phyloP scores from a whole-genome alignment of 2,797 vertebrate genomes.

The Bufotes viridis region DNA sequence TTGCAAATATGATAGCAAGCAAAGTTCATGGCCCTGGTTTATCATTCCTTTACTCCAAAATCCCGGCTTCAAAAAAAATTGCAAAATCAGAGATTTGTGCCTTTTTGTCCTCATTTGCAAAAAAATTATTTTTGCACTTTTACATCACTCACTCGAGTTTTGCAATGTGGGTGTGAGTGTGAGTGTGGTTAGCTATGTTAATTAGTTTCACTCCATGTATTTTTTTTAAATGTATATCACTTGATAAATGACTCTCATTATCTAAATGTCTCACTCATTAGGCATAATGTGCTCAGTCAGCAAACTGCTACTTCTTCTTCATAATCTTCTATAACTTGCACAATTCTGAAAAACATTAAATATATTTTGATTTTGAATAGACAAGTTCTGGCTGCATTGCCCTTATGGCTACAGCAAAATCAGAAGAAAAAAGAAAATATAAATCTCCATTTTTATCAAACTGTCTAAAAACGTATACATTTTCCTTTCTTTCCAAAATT shows the following conservation, averaged over 20 bases:
- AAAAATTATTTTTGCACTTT: too few species aligned
- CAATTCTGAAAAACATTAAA: not conserved
- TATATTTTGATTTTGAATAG: not conserved
- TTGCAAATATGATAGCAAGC: too few species aligned
- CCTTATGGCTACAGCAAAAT: not conserved
- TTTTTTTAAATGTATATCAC: conserved; percentile 17
- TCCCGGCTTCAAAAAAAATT: too few species aligned
- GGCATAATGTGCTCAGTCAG: conserved; percentile 31
- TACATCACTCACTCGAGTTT: too few species aligned
- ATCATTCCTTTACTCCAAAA: too few species aligned
- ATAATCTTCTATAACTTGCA: conserved; percentile 1
- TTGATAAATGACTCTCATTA: conserved; percentile 47
- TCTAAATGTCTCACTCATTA: conserved; percentile 33
- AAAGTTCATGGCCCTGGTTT: too few species aligned
- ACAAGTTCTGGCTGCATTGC: not conserved
- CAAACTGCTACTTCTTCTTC: conserved; percentile 2
- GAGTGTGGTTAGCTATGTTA: too few species aligned
- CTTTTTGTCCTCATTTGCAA: too few species aligned
- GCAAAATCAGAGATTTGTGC: too few species aligned
- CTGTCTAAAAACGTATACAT: not conserved
- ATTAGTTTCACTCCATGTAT: not conserved
- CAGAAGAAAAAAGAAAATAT: not conserved
- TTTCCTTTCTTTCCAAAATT: not conserved
- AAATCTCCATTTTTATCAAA: not conserved
- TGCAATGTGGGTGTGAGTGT: too few species aligned